Conservation (phyloP, 2,888 invertebrate species). For the Parnassius orleans region DNA sequence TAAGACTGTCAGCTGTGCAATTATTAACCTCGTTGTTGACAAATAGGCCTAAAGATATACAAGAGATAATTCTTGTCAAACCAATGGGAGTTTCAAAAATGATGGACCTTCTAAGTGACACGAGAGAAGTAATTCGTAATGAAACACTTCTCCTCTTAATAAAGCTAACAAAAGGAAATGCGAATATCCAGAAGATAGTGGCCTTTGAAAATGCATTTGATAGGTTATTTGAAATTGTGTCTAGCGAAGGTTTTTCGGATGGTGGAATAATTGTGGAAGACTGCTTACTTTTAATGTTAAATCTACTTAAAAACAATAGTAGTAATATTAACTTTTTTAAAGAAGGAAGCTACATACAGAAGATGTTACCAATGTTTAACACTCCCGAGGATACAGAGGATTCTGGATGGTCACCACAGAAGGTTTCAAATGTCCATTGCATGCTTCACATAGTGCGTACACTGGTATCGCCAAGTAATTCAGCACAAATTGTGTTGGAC, state of each 20-base stretch:
- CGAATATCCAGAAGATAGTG: slow-evolving; percentile 99
- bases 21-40: slow-evolving; percentile 92
- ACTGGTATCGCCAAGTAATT: slow-evolving; percentile 96
- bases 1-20: slow-evolving; percentile 94
- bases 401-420: slow-evolving; percentile 94
- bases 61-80: slow-evolving; percentile 92
- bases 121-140: slow-evolving; percentile 96
- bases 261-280: slow-evolving; percentile 99
- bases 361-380: slow-evolving; percentile 92
- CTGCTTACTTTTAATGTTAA: slow-evolving; percentile 95
- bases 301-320: slow-evolving; percentile 95
- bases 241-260: slow-evolving; percentile 94
- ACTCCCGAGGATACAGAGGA: slow-evolving; percentile 87
- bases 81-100: slow-evolving; percentile 99
- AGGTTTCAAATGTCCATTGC: slow-evolving; percentile 96
- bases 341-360: slow-evolving; percentile 97
- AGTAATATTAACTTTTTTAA: slow-evolving; percentile 99
- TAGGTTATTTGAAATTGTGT: slow-evolving; percentile 94
- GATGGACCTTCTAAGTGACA: slow-evolving; percentile 97
- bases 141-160: slow-evolving; percentile 95
- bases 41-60: slow-evolving; percentile 92
- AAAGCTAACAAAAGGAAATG: slow-evolving; percentile 95
- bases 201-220: slow-evolving; percentile 99
- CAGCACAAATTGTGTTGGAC: slow-evolving; percentile 87
- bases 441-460: slow-evolving; percentile 94